These are phyloP conservation scores for Helicorthomorpha holstii DNA, from an alignment of 1,140 invertebrate genomes.

Conservation along the genomic window DNA sequence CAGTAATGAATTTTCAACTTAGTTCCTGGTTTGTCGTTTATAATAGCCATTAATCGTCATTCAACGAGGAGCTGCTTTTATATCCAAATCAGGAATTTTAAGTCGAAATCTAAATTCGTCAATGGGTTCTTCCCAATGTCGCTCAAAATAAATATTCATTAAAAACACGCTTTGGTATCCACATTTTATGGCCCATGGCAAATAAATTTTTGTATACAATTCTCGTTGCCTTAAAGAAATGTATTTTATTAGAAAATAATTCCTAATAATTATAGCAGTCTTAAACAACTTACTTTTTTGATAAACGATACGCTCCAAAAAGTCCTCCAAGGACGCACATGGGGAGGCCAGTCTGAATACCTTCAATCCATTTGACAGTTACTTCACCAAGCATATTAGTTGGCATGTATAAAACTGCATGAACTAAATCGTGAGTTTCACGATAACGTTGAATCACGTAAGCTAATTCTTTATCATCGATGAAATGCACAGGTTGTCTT, in stretches of 20 bases:
- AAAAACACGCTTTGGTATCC: slow-evolving; percentile 57
- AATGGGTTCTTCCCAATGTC: slow-evolving; percentile 78
- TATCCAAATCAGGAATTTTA: slow-evolving; percentile 18
- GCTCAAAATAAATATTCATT: slow-evolving; percentile 76
- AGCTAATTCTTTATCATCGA: slow-evolving; percentile 74
- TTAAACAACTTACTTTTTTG: slow-evolving; percentile 44
- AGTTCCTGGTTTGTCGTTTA: too few relatives aligned
- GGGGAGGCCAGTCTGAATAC: slow-evolving; percentile 68
- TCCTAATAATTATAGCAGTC: background rate
- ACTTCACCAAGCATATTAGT: slow-evolving; percentile 90
- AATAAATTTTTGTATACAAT: slow-evolving; percentile 55
- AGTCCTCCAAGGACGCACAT: slow-evolving; percentile 77
- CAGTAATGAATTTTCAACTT: too few relatives aligned
- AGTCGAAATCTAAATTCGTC: slow-evolving; percentile 48
- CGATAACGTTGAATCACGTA: slow-evolving; percentile 95
- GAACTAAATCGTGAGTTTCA: slow-evolving; percentile 88
- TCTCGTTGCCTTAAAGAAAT: slow-evolving; percentile 48
- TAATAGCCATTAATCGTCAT: too few relatives aligned
- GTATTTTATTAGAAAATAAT: background rate
- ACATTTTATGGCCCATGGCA: slow-evolving; percentile 75
- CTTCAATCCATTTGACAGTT: slow-evolving; percentile 94
- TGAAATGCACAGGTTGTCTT: slow-evolving; percentile 68
- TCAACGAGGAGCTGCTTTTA: too few relatives aligned
- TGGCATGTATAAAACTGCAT: slow-evolving; percentile 77
- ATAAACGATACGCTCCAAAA: slow-evolving; percentile 63